Percentiles rank a stretch among this genome's conserved stretches.
Conservation (phyloP, 2,113 vertebrate genomes). For the Tichodroma muraria region DNA sequence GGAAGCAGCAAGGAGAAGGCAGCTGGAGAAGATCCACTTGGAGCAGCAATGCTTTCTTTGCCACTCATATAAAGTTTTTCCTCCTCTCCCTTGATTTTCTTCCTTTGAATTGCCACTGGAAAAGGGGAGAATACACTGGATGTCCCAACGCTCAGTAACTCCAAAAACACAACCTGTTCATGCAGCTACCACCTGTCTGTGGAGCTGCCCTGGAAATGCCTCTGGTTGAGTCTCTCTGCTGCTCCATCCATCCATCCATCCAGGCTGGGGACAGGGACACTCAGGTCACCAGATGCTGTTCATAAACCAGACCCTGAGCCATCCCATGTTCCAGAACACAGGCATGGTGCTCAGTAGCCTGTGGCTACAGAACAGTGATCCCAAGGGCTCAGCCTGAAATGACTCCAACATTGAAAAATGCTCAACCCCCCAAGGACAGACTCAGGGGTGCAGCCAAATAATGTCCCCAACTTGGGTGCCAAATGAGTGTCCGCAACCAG, state of each 20-base stretch:
- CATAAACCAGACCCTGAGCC: background rate
- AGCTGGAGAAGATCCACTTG: constrained; percentile 4
- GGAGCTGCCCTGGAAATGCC: background rate
- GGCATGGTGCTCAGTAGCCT: background rate
- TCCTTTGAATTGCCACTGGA: background rate
- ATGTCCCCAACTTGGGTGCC: background rate
- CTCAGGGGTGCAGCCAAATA: background rate
- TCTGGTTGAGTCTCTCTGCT: background rate
- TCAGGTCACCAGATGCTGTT: background rate
- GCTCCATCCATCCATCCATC: background rate
- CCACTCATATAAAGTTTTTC: background rate
- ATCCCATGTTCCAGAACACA: background rate
- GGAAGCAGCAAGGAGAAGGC: constrained; percentile 29
- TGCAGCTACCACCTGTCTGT: background rate
- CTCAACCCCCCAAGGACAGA: background rate
- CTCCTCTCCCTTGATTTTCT: background rate
- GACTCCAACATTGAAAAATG: background rate
- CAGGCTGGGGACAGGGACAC: background rate
- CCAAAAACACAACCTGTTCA: background rate
- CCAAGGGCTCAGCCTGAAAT: background rate
- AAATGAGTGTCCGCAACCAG: background rate
- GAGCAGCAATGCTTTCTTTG: background rate
- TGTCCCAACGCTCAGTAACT: background rate
- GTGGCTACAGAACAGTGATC: background rate
- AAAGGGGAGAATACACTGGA: background rate